Evolutionary conservation across 2,888 invertebrate species (phyloP), one percentile per base, ranked within the genome.

Genomic region (Protonemura montana): DNA sequence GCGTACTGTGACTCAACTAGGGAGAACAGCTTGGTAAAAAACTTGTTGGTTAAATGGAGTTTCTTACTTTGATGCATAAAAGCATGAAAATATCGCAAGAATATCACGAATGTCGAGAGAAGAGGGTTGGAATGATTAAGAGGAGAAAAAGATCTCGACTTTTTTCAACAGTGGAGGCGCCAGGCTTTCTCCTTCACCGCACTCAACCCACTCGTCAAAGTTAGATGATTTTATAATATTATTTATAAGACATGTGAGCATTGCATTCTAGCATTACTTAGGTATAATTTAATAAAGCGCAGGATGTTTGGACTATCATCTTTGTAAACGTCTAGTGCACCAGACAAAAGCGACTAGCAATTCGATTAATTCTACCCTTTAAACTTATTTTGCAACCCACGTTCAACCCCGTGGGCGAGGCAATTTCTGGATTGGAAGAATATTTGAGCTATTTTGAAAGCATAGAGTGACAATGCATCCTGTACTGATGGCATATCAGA

Each of bases 381-480:
- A 10, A 59, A 59, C n/a, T 59, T 59, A 59, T 59, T 21, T 59
- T 59, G 7, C 59, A 59, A 59, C 13, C 59, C 59, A n/a, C 59
- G 13, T 59, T 59, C 21, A 59, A 59, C 7, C 7, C 13, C 59
- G 21, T 10, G 21, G 59, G 59, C 59, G 59, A 59, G 59, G 59
- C 59, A 59, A 59, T 59, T 59, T 59, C 59, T 7, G 59, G 21
- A 59, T 21, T 59, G 59, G 59, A 13, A 59, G 13, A 21, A 59
- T 59, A 59, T 59, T 59, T 13, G 59, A 7, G 59, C 59, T 21
- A 59, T 59, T 21, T 59, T 21, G 59, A 59, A 59, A 59, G 59
- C 59, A 21, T 59, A 59, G 35, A 35, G 59, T 59, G 59, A 59
- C 59, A 59, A 59, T 59, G 59, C 59, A 59, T 59, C 59, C 59